Evolutionary conservation across 1,140 invertebrate species (phyloP).

Genomic region (Lethrus apterus): DNA sequence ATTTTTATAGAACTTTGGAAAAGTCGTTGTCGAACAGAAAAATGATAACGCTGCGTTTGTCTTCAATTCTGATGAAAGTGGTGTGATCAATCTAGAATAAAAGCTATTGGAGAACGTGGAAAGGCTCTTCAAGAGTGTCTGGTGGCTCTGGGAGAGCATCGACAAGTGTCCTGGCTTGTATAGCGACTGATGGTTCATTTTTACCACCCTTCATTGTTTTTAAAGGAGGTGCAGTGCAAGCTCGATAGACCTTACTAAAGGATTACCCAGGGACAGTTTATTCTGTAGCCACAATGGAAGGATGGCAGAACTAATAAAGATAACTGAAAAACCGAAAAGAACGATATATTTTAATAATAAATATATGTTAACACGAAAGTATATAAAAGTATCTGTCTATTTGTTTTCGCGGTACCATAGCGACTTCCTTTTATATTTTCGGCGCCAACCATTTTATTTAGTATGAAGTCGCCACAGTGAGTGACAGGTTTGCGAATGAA

Average conservation of each 20-base stretch:
- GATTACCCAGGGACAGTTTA: slow-evolving; percentile 28
- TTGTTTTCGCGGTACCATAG: too few species aligned
- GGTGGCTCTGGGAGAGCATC: slow-evolving; percentile 29
- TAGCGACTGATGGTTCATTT: slow-evolving; percentile 27
- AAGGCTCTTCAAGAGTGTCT: slow-evolving; percentile 23
- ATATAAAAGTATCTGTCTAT: too few species aligned
- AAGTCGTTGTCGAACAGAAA: not conserved
- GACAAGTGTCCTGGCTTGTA: slow-evolving; percentile 32
- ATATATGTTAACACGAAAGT: too few species aligned
- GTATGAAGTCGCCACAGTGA: too few species aligned
- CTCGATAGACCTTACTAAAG: slow-evolving; percentile 29
- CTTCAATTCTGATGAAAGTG: slow-evolving; percentile 20
- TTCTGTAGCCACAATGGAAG: slow-evolving; percentile 22
- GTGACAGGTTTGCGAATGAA: not conserved
- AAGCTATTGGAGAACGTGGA: slow-evolving; percentile 28
- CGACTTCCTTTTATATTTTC: too few species aligned
- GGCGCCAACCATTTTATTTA: too few species aligned
- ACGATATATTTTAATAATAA: too few species aligned
- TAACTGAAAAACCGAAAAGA: too few species aligned
- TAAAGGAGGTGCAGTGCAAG: slow-evolving; percentile 31
- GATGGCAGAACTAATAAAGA: slow-evolving; percentile 24
- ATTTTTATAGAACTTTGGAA: slow-evolving; percentile 20
- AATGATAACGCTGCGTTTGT: slow-evolving; percentile 15
- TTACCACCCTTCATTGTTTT: slow-evolving; percentile 35
- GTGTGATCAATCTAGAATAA: slow-evolving; percentile 18